A percentile compares a stretch with the other conserved stretches of the same genome.
These are phyloP conservation scores for Thumatha senex DNA, from an alignment of 2,888 invertebrate genomes.

Conservation along the genomic window DNA sequence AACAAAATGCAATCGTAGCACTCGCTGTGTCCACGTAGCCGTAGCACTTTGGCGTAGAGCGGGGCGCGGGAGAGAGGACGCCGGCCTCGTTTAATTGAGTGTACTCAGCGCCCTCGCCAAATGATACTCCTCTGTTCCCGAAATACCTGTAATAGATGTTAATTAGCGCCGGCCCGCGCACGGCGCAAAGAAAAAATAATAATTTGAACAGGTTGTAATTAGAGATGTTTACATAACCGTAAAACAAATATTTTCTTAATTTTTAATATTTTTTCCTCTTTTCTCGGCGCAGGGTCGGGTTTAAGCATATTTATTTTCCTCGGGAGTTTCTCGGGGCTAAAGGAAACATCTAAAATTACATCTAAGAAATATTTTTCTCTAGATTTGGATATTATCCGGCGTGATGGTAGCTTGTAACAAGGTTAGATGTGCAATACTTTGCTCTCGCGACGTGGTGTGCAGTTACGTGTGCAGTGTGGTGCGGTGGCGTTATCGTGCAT, in stretches of 20 bases:
- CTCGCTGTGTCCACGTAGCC: slow-evolving; percentile 11
- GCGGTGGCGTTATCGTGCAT: slow-evolving; percentile 13
- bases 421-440: background rate
- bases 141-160: slow-evolving; percentile 82
- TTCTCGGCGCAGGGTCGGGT: slow-evolving; percentile 68
- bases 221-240: slow-evolving; percentile 82
- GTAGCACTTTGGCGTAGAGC: slow-evolving; percentile 17
- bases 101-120: slow-evolving; percentile 79
- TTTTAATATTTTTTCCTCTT: slow-evolving; percentile 77
- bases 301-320: slow-evolving; percentile 80
- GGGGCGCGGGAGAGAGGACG: slow-evolving; percentile 38
- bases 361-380: slow-evolving; percentile 53
- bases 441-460: background rate
- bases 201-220: slow-evolving; percentile 82
- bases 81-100: slow-evolving; percentile 76
- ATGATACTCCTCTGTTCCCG: slow-evolving; percentile 77
- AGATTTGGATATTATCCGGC: slow-evolving; percentile 16
- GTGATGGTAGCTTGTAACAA: background rate
- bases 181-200: slow-evolving; percentile 76
- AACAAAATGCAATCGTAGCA: slow-evolving; percentile 20
- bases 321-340: slow-evolving; percentile 63
- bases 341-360: slow-evolving; percentile 73
- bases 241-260: slow-evolving; percentile 82
- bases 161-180: slow-evolving; percentile 72
- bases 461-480: slow-evolving; percentile 9